These are phyloP conservation scores for Caenorhabditis briggsae DNA, from an alignment of 1,140 invertebrate species.

Conservation along the genomic window DNA sequence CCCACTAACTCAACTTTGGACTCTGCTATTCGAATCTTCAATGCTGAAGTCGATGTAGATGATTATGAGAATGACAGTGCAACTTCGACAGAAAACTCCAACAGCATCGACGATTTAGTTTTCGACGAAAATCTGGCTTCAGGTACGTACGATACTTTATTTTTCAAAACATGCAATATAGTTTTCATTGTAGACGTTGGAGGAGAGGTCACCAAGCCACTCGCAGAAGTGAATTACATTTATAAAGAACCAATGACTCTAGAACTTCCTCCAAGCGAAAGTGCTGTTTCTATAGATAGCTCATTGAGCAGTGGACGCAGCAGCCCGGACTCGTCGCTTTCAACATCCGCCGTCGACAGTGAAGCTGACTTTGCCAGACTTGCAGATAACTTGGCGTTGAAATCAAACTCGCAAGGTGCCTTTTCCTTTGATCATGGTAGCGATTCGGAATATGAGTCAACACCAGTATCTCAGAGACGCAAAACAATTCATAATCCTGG, in stretches of 20 bases:
- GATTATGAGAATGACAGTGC: constrained; percentile 54
- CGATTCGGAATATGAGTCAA: constrained; percentile 64
- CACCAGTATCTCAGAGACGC: constrained; percentile 68
- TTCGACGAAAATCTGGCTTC: constrained; percentile 35
- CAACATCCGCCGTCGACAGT: constrained; percentile 74
- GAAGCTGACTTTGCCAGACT: constrained; percentile 77
- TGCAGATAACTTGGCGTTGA: constrained; percentile 76
- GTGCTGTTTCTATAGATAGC: constrained; percentile 72
- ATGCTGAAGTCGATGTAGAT: constrained; percentile 49
- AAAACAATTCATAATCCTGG: constrained; percentile 46
- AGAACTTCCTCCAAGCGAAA: constrained; percentile 74
- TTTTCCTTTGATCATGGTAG: constrained; percentile 73
- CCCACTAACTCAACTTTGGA: constrained; percentile 78
- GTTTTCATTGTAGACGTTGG: background rate
- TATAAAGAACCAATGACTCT: constrained; percentile 74
- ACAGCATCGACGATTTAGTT: constrained; percentile 60
- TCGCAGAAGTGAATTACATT: constrained; percentile 75
- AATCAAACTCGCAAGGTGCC: constrained; percentile 74
- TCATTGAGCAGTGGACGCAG: constrained; percentile 75
- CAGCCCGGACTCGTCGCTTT: constrained; percentile 68
- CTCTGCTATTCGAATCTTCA: constrained; percentile 70
- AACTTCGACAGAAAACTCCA: constrained; percentile 50
- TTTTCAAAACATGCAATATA: background rate
- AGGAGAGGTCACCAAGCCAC: constrained; percentile 69
- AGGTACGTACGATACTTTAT: background rate